A percentile compares a stretch with the other conserved stretches of the same genome.
Conservation (phyloP, 2,888 invertebrate species). For the Lobophora halterata region DNA sequence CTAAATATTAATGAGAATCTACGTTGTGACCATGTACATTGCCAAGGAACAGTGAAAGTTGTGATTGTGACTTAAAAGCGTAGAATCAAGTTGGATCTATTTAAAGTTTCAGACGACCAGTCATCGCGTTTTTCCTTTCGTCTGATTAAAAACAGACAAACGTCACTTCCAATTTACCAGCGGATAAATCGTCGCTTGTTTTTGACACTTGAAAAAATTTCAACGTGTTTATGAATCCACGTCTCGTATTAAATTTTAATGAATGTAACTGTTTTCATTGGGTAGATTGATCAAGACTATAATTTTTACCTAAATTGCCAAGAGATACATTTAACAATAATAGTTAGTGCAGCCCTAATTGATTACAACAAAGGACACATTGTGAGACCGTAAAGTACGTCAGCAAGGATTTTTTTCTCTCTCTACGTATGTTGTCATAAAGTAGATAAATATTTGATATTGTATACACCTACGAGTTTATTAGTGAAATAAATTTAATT, state of each 20-base stretch:
- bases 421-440: too few species aligned
- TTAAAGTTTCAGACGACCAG: conserved; percentile 28
- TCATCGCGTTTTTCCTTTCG: conserved; percentile 42
- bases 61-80: conserved; percentile 21
- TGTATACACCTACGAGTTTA: too few species aligned
- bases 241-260: conserved; percentile 36
- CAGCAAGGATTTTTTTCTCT: conserved; percentile 51
- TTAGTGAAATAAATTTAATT: too few species aligned
- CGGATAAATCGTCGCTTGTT: conserved; percentile 50
- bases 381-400: conserved; percentile 62
- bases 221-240: conserved; percentile 43
- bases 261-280: conserved; percentile 33
- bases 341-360: too few species aligned
- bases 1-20: conserved; percentile 18
- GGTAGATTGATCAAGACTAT: conserved; percentile 18
- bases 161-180: conserved; percentile 52
- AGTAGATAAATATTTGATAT: too few species aligned
- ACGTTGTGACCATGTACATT: conserved; percentile 34
- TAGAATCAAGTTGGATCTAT: conserved; percentile 5
- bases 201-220: conserved; percentile 42
- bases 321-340: too few species aligned
- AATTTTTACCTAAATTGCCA: conserved; percentile 8
- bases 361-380: too few species aligned
- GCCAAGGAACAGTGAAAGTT: conserved; percentile 25
- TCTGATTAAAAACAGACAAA: conserved; percentile 55